Evolutionary conservation across 2,888 invertebrate species (phyloP).

Genomic region (Acanthosepion esculentum): DNA sequence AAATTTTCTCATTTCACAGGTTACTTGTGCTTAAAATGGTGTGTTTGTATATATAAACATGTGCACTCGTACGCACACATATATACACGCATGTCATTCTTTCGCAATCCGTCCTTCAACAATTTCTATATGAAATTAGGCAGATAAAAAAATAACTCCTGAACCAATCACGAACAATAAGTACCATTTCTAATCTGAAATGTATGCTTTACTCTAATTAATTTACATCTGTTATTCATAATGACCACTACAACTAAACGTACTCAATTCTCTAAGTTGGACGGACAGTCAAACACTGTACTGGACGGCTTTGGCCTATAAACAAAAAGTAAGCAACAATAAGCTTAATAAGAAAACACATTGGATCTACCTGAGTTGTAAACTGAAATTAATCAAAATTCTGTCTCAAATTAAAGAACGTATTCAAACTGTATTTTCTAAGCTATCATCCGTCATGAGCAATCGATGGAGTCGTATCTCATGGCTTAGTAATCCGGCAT

Average conservation of each 20-base stretch:
- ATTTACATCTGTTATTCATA: neutral
- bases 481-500: constrained; percentile 41
- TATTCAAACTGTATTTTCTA: neutral
- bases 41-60: neutral
- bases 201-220: too few species aligned
- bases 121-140: neutral
- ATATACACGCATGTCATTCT: neutral
- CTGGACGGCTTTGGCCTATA: neutral
- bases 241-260: neutral
- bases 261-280: neutral
- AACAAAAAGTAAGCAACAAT: neutral
- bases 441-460: neutral
- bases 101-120: neutral
- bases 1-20: neutral
- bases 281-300: neutral
- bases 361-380: neutral
- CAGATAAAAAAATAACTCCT: too few species aligned
- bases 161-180: too few species aligned
- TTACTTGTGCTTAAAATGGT: neutral
- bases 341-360: neutral
- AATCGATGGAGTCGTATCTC: constrained; percentile 42
- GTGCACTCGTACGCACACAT: neutral
- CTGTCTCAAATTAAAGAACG: neutral
- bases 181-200: too few species aligned
- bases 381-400: neutral